Conservation (phyloP, 2,797 vertebrate genomes). For the Melanotaenia nigrans region DNA sequence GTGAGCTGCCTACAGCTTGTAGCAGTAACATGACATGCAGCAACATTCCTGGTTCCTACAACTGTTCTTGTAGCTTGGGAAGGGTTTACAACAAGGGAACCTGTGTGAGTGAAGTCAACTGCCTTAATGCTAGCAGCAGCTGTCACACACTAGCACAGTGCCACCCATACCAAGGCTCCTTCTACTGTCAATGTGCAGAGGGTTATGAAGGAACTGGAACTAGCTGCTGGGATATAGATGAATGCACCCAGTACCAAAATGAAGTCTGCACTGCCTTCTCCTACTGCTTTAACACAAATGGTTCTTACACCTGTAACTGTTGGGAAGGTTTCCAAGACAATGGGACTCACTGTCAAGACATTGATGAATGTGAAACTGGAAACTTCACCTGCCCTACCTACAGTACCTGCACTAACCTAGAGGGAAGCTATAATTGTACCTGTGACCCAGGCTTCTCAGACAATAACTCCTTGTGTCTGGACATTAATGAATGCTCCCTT, state of each 20-base stretch:
- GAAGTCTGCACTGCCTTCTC: slow-evolving; percentile 75
- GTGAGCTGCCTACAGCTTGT: slow-evolving; percentile 66
- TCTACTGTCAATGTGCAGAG: slow-evolving; percentile 79
- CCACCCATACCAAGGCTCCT: slow-evolving; percentile 71
- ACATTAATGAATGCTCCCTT: slow-evolving; percentile 71
- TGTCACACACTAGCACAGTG: slow-evolving; percentile 80
- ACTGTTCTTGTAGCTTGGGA: slow-evolving; percentile 77
- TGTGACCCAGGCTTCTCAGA: slow-evolving; percentile 79
- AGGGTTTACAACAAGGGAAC: slow-evolving; percentile 74
- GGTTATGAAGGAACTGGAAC: slow-evolving; percentile 83
- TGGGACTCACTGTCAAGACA: slow-evolving; percentile 78
- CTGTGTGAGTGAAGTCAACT: slow-evolving; percentile 77
- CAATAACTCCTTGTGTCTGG: slow-evolving; percentile 76
- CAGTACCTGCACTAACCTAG: slow-evolving; percentile 79
- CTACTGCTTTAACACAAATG: slow-evolving; percentile 81
- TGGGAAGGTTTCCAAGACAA: slow-evolving; percentile 81
- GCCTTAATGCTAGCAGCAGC: slow-evolving; percentile 61
- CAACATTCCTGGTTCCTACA: slow-evolving; percentile 82
- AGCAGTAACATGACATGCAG: slow-evolving; percentile 78
- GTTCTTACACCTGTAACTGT: slow-evolving; percentile 83
- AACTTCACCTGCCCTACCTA: slow-evolving; percentile 78
- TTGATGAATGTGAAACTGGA: slow-evolving; percentile 80
- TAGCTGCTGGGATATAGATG: slow-evolving; percentile 81
- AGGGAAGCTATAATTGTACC: slow-evolving; percentile 79
- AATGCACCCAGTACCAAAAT: slow-evolving; percentile 65